phyloP scores from a whole-genome alignment of 2,797 vertebrate genomes.

The Coracias cyanogaster region DNA sequence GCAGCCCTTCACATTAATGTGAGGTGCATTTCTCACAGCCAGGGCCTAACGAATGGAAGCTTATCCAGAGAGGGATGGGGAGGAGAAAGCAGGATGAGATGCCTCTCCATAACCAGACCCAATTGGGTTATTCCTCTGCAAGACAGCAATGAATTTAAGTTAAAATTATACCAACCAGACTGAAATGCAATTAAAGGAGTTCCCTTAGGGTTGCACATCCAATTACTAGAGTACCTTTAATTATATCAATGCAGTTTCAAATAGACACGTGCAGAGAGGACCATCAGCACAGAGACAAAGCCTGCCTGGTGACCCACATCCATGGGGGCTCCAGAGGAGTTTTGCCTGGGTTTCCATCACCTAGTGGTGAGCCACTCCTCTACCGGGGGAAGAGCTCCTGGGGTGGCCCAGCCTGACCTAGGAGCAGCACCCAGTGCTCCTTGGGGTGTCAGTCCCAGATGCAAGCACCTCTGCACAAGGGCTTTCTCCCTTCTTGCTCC shows the following conservation, averaged over 20 bases:
- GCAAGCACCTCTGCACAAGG: not conserved
- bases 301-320: not conserved
- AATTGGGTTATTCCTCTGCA: not conserved
- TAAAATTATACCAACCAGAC: conserved; percentile 18
- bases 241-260: not conserved
- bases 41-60: not conserved
- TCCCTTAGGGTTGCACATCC: not conserved
- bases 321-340: not conserved
- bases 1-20: not conserved
- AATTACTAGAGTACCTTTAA: conserved; percentile 30
- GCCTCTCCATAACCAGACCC: not conserved
- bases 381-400: not conserved
- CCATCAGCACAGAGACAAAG: not conserved
- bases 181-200: conserved; percentile 31
- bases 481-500: not conserved
- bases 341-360: accelerated
- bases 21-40: not conserved
- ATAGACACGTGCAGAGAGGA: not conserved
- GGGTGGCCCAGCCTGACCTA: not conserved
- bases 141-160: conserved; percentile 4
- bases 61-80: accelerated
- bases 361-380: not conserved
- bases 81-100: not conserved
- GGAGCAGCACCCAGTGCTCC: not conserved
- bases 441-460: not conserved